Conservation (phyloP, 2,113 vertebrate genomes). For the Fulmarus glacialis region DNA sequence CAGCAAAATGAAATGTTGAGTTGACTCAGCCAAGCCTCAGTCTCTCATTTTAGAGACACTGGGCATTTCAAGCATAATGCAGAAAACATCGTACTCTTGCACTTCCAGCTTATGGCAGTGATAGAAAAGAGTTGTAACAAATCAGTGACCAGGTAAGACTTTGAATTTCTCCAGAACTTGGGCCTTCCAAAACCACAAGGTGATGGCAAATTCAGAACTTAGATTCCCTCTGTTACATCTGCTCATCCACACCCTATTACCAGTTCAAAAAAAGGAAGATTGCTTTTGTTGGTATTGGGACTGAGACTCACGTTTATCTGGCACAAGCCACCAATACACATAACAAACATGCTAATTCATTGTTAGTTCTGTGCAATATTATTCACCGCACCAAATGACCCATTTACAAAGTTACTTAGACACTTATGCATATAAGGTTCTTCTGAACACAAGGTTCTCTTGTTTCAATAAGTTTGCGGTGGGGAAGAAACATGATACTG, state of each 20-base stretch:
- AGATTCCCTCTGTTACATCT: not conserved
- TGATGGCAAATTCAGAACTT: not conserved
- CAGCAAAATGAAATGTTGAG: slow-evolving; percentile 48
- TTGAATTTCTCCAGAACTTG: not conserved
- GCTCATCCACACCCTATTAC: not conserved
- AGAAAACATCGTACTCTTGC: not conserved
- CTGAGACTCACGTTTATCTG: not conserved
- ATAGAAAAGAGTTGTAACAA: not conserved
- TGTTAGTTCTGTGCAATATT: not conserved
- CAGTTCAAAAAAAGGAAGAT: not conserved
- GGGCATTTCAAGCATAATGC: not conserved
- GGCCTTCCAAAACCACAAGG: not conserved
- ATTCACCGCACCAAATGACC: not conserved
- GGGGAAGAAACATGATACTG: not conserved
- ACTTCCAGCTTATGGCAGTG: not conserved
- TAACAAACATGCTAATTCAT: not conserved
- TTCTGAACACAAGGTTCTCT: not conserved
- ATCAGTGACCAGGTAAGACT: not conserved
- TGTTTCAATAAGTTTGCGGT: not conserved
- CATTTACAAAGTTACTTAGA: not conserved
- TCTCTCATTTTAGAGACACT: not conserved
- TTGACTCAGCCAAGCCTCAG: slow-evolving; percentile 39
- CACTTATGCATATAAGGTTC: not conserved
- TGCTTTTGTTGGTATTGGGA: not conserved
- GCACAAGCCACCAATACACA: not conserved